A percentile compares a stretch with the other conserved stretches of the same genome.
These are phyloP conservation scores for Tholera decimalis DNA, from an alignment of 2,888 invertebrate species.

Conservation along the genomic window DNA sequence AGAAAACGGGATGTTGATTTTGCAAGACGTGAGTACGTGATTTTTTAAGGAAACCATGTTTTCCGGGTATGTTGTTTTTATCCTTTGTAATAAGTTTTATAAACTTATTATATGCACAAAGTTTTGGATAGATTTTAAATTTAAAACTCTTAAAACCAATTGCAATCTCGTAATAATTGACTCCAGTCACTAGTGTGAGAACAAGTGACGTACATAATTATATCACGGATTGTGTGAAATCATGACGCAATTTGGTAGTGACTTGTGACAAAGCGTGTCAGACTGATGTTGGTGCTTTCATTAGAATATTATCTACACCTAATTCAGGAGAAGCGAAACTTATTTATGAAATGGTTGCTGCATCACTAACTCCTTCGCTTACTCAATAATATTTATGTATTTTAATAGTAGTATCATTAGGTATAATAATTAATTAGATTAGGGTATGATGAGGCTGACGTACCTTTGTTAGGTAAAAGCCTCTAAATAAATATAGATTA, in stretches of 20 bases:
- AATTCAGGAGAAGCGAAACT: too few relatives aligned
- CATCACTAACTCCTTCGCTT: too few relatives aligned
- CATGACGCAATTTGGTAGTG: neutral
- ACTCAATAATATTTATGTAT: too few relatives aligned
- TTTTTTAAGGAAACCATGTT: constrained; percentile 46
- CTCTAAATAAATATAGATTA: too few relatives aligned
- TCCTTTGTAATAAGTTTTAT: neutral
- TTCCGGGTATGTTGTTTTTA: constrained; percentile 28
- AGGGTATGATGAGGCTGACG: too few relatives aligned
- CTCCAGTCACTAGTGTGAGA: neutral
- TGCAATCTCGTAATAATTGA: neutral
- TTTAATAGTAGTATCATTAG: too few relatives aligned
- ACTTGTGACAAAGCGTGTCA: neutral
- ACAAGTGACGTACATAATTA: too few relatives aligned
- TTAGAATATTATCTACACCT: too few relatives aligned
- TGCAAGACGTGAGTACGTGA: constrained; percentile 51
- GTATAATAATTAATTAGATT: too few relatives aligned
- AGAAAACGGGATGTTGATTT: constrained; percentile 50
- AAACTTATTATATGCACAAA: neutral
- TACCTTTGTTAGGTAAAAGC: too few relatives aligned
- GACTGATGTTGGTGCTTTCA: too few relatives aligned
- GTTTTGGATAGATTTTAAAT: neutral
- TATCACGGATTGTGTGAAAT: neutral
- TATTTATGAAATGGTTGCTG: too few relatives aligned
- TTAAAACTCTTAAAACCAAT: neutral